Conservation (phyloP, 2,113 vertebrate genomes). For the Atractosteus spatula region DNA sequence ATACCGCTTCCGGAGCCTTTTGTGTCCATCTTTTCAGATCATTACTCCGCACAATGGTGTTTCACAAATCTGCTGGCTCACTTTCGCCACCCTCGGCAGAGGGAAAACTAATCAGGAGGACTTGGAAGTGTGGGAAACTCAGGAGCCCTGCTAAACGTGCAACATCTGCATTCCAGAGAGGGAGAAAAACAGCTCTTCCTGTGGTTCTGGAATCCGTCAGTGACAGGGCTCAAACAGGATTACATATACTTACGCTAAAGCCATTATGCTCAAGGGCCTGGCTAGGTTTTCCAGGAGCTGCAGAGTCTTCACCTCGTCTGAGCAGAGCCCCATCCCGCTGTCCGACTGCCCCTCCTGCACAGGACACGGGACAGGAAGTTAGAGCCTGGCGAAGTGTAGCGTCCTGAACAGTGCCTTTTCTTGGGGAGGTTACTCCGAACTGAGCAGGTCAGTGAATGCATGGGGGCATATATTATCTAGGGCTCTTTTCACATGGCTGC, state of each 20-base stretch:
- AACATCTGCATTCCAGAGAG: conserved; percentile 57
- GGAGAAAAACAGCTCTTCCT: conserved; percentile 24
- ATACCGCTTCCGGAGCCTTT: neutral
- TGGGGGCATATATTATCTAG: no score
- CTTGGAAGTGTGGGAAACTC: conserved; percentile 3
- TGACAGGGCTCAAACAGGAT: neutral
- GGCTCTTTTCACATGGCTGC: no score
- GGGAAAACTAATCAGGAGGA: neutral
- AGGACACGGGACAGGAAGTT: conserved; percentile 15
- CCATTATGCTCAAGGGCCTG: conserved; percentile 82
- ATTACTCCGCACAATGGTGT: no score
- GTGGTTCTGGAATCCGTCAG: conserved; percentile 8
- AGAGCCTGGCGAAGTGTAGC: no score
- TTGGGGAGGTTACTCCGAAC: neutral
- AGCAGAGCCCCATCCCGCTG: conserved; percentile 81
- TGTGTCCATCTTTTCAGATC: neutral
- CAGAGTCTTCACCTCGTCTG: conserved; percentile 77
- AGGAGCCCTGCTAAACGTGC: conserved; percentile 31
- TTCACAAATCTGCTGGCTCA: neutral
- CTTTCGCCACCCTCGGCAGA: neutral
- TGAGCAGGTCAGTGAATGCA: neutral
- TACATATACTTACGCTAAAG: conserved; percentile 75
- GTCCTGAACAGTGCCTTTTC: neutral
- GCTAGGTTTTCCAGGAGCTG: conserved; percentile 77
- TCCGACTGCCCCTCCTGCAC: conserved; percentile 74